A percentile compares a stretch with the other conserved stretches of the same genome.
phyloP scores from a whole-genome alignment of 2,113 vertebrate genomes.

The Grantiella picta region DNA sequence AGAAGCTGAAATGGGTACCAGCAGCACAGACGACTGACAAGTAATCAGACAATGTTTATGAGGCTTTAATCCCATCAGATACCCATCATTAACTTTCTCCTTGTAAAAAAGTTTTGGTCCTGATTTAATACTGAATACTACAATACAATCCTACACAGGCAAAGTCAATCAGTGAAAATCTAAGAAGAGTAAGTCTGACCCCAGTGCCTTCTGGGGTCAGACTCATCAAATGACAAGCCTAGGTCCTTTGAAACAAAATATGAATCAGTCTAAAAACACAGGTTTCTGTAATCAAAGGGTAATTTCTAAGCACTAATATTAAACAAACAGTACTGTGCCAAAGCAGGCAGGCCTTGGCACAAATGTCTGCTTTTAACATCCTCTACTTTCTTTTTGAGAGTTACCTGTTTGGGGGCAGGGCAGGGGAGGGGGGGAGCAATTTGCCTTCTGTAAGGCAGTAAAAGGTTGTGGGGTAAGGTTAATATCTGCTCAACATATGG shows the following conservation, averaged over 20 bases:
- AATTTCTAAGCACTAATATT: not conserved
- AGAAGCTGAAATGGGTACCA: not conserved
- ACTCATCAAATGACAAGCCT: not conserved
- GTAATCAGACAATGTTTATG: not conserved
- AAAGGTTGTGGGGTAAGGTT: not conserved
- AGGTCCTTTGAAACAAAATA: conserved; percentile 15
- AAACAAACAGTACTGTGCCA: not conserved
- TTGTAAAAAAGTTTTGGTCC: not conserved
- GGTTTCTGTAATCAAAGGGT: not conserved
- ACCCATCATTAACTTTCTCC: not conserved
- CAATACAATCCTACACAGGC: not conserved
- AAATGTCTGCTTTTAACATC: not conserved
- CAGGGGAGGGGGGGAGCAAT: not conserved
- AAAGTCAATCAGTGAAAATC: not conserved
- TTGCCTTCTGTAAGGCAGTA: not conserved
- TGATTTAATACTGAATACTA: not conserved
- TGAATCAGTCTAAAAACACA: not conserved
- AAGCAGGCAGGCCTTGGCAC: not conserved
- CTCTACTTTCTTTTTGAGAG: not conserved
- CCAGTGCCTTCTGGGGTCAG: not conserved
- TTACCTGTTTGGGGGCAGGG: not conserved
- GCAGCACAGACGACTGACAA: not conserved
- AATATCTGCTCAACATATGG: not conserved
- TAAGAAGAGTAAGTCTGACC: not conserved
- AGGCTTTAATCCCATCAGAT: not conserved